These are phyloP conservation scores for Lophotis ruficrista DNA, from an alignment of 2,113 vertebrate species.

Conservation along the genomic window DNA sequence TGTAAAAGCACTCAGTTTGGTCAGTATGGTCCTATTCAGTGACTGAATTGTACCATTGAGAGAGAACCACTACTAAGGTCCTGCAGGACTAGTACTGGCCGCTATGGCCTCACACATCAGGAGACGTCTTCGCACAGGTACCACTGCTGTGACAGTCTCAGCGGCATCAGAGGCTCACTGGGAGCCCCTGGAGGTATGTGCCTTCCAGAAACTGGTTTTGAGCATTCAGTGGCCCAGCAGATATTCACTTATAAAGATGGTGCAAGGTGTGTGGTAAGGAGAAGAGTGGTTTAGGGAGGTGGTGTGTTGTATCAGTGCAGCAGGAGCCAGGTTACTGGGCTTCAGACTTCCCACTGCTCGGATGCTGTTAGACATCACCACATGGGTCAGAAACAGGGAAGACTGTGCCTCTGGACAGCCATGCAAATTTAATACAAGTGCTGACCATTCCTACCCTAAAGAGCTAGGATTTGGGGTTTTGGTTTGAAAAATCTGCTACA, in stretches of 20 bases:
- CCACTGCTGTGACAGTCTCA: background rate
- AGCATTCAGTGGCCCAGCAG: background rate
- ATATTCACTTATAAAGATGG: background rate
- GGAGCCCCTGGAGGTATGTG: background rate
- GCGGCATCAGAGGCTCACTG: background rate
- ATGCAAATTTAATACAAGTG: fast-evolving
- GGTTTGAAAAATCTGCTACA: background rate
- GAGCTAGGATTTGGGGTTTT: background rate
- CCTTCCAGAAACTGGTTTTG: background rate
- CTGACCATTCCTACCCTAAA: background rate
- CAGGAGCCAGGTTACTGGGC: background rate
- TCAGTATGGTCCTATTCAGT: background rate
- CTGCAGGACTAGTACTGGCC: background rate
- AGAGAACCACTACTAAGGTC: background rate
- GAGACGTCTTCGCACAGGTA: background rate
- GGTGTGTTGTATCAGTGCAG: background rate
- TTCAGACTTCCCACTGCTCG: background rate
- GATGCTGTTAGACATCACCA: background rate
- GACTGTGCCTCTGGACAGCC: background rate
- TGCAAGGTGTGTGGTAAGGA: background rate
- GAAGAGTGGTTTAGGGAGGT: background rate
- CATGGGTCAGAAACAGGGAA: background rate
- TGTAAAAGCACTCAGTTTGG: background rate
- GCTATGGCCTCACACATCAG: background rate
- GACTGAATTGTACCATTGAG: background rate